phyloP scores from a whole-genome alignment of 2,888 invertebrate species.

The Cheiracanthium punctorium region DNA sequence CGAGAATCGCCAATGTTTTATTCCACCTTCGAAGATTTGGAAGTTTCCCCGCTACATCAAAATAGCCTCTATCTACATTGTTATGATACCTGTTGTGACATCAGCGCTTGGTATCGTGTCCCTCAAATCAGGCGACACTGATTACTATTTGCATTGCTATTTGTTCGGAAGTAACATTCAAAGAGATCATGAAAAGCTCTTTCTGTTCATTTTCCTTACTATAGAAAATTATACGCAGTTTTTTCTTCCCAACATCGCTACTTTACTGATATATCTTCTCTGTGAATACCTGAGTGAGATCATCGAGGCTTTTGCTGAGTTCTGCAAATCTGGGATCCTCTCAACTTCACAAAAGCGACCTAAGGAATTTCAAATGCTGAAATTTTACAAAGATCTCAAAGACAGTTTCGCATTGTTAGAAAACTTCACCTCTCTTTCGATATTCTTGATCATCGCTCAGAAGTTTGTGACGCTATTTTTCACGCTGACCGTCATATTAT shows the following conservation, averaged over 20 bases:
- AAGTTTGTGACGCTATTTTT: constrained; percentile 50
- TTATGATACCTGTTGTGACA: constrained; percentile 17
- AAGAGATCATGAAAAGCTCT: not conserved
- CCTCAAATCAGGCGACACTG: constrained; percentile 8
- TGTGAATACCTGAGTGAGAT: constrained; percentile 16
- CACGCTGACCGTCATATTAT: constrained; percentile 40
- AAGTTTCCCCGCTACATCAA: not conserved
- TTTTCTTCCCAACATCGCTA: constrained; percentile 43
- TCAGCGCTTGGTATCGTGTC: constrained; percentile 22
- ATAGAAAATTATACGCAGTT: constrained; percentile 48
- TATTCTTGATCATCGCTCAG: constrained; percentile 43
- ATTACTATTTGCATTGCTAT: constrained; percentile 49
- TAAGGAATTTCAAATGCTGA: not conserved
- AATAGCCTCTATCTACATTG: not conserved
- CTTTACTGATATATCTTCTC: constrained; percentile 26
- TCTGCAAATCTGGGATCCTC: constrained; percentile 3
- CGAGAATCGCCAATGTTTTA: not conserved
- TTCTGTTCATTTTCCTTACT: constrained; percentile 31
- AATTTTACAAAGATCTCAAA: constrained; percentile 31
- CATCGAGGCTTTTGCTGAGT: not conserved
- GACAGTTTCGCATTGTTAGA: constrained; percentile 15
- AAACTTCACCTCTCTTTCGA: constrained; percentile 16
- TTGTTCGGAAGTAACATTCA: constrained; percentile 11
- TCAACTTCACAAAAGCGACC: not conserved
- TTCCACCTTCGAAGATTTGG: not conserved